Conservation (phyloP, 2,888 invertebrate species). For the Apotomis turbidana region DNA sequence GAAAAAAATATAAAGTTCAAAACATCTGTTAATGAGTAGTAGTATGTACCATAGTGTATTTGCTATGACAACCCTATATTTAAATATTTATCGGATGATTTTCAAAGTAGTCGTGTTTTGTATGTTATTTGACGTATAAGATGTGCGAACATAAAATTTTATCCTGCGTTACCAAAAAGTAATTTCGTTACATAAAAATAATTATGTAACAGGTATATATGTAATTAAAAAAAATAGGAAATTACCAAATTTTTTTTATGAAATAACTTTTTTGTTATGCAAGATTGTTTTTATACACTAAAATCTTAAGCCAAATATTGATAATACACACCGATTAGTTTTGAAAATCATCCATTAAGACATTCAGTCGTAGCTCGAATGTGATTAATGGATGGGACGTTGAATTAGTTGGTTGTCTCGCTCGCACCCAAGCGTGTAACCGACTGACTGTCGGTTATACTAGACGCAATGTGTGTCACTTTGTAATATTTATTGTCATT, state of each 20-base stretch:
- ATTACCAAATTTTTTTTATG: too few relatives aligned
- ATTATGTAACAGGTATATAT: not conserved
- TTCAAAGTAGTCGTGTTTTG: not conserved
- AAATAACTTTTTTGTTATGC: too few relatives aligned
- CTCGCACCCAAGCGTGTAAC: constrained; percentile 11
- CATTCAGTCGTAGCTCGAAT: constrained; percentile 17
- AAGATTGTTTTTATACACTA: too few relatives aligned
- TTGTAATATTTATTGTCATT: constrained; percentile 6
- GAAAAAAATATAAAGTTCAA: constrained; percentile 55
- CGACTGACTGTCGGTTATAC: constrained; percentile 13
- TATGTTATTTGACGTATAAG: not conserved
- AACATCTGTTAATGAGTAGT: constrained; percentile 60
- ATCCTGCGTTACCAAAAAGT: not conserved
- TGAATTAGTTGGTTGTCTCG: constrained; percentile 14
- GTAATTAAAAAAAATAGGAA: not conserved
- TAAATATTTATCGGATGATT: constrained; percentile 17
- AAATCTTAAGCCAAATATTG: not conserved
- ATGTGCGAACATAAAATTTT: not conserved
- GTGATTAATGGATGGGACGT: not conserved
- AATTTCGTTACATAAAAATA: not conserved
- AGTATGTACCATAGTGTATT: constrained; percentile 46
- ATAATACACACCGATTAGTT: not conserved
- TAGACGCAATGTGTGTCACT: constrained; percentile 21
- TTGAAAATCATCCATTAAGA: not conserved
- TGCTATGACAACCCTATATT: constrained; percentile 34